Conservation (phyloP, 2,888 invertebrate species). For the Thelaira solivaga region DNA sequence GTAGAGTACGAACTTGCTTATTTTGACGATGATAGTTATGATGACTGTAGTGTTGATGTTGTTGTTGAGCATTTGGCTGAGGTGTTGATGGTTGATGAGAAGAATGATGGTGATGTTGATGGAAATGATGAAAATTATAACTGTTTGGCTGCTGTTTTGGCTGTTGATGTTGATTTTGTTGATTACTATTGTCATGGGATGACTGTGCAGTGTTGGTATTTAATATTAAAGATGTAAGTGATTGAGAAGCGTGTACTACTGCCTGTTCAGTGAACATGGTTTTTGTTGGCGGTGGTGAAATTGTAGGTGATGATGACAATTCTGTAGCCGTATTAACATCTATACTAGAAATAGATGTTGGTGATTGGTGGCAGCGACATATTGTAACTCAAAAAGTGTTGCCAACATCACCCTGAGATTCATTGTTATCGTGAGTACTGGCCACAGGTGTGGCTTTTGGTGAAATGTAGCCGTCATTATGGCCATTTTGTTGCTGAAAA, state of each 20-base stretch:
- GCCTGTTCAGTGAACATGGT: slow-evolving; percentile 71
- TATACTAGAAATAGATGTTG: slow-evolving; percentile 63
- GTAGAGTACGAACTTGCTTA: slow-evolving; percentile 48
- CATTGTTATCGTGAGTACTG: slow-evolving; percentile 43
- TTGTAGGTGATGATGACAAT: slow-evolving; percentile 58
- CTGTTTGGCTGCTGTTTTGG: slow-evolving; percentile 28
- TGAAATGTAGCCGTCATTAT: slow-evolving; percentile 71
- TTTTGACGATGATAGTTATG: slow-evolving; percentile 27
- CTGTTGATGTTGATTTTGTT: slow-evolving; percentile 25
- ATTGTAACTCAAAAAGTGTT: slow-evolving; percentile 76
- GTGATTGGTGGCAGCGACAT: slow-evolving; percentile 75
- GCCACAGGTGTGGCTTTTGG: slow-evolving; percentile 67
- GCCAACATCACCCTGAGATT: slow-evolving; percentile 70
- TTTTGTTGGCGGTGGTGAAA: slow-evolving; percentile 67
- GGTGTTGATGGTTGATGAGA: slow-evolving; percentile 16
- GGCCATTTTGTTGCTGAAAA: slow-evolving; percentile 65
- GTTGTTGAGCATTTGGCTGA: slow-evolving; percentile 26
- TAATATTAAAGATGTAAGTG: slow-evolving; percentile 58
- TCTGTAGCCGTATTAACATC: slow-evolving; percentile 58
- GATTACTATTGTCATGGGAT: slow-evolving; percentile 21
- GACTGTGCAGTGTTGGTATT: slow-evolving; percentile 43
- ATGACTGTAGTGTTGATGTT: slow-evolving; percentile 28
- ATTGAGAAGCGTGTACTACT: slow-evolving; percentile 68
- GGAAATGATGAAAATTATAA: slow-evolving; percentile 19
- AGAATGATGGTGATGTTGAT: slow-evolving; percentile 44